phyloP scores from a whole-genome alignment of 2,113 vertebrate genomes.

The Micromys minutus region DNA sequence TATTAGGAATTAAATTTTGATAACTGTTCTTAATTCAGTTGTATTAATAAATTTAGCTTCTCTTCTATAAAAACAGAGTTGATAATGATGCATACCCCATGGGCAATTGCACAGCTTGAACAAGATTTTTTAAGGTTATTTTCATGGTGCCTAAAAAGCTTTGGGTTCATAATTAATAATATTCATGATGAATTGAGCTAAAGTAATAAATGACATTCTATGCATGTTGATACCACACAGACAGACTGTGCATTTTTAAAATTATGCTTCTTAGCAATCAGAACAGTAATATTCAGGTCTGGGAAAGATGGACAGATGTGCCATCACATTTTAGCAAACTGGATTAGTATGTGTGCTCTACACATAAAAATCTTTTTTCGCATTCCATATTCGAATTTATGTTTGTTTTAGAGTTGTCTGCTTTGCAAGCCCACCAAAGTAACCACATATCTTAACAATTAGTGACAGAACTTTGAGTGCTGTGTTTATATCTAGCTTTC shows the following conservation, averaged over 20 bases:
- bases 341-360: neutral
- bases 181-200: neutral
- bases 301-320: neutral
- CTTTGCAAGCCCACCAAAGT: neutral
- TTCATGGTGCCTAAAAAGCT: neutral
- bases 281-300: neutral
- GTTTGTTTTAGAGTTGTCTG: neutral
- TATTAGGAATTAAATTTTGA: slow-evolving; percentile 47
- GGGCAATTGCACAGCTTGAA: neutral
- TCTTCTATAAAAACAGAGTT: neutral
- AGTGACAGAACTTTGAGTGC: neutral
- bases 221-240: neutral
- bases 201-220: neutral
- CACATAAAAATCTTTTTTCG: neutral
- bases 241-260: neutral
- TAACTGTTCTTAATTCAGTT: neutral
- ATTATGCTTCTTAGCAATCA: neutral
- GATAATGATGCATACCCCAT: neutral
- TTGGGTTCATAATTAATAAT: neutral
- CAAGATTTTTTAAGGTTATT: neutral
- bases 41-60: neutral
- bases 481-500: neutral
- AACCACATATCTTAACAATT: neutral
- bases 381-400: neutral
- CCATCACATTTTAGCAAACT: neutral